Evolutionary conservation across 2,797 vertebrate species (phyloP).

Genomic region (Allobates femoralis): DNA sequence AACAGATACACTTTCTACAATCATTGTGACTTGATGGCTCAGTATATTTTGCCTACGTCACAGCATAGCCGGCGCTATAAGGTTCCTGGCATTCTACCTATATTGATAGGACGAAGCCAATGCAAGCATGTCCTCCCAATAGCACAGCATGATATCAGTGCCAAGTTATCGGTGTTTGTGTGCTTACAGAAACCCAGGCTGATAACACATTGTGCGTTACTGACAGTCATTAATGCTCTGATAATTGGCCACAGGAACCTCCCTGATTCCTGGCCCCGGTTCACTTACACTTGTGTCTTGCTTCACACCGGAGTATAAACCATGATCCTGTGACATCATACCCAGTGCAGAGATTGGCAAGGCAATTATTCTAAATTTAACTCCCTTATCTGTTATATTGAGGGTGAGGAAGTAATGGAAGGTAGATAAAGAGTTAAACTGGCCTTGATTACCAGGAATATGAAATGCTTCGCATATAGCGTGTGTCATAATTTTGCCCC

Average conservation of each 20-base stretch:
- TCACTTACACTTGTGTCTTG: conserved; percentile 13
- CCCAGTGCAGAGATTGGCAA: neutral
- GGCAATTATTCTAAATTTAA: conserved; percentile 4
- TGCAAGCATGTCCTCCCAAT: neutral
- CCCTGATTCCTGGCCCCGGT: neutral
- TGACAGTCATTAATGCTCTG: neutral
- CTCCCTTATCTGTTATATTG: conserved; percentile 19
- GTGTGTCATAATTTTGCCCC: neutral
- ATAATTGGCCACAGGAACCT: neutral
- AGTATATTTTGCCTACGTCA: neutral
- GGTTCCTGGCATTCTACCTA: conserved; percentile 8
- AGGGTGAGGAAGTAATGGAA: conserved; percentile 10
- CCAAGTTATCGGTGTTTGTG: neutral
- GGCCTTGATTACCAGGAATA: neutral
- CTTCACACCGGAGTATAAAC: conserved; percentile 4
- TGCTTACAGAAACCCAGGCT: neutral
- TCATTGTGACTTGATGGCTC: neutral
- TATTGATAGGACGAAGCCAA: neutral
- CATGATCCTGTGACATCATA: conserved; percentile 4
- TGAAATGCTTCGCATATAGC: neutral
- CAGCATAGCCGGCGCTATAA: neutral
- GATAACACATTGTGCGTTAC: conserved; percentile 33
- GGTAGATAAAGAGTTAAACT: neutral
- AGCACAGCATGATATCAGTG: neutral
- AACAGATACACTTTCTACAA: too few species aligned